These are phyloP conservation scores for Myiotriccus ornatus DNA, from an alignment of 2,797 vertebrate species.

Conservation along the genomic window DNA sequence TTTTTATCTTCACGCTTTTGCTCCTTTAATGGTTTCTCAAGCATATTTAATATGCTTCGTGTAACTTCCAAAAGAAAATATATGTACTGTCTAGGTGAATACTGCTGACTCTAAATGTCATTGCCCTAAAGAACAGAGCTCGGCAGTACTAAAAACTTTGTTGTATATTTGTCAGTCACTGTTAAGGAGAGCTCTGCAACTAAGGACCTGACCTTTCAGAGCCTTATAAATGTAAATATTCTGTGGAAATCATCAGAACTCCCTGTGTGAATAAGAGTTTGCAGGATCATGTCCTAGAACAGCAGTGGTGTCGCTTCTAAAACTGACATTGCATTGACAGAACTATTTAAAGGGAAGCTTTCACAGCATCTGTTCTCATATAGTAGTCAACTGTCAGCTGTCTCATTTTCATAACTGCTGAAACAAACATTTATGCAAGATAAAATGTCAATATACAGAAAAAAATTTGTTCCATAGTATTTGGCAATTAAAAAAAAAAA, in stretches of 20 bases:
- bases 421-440: slow-evolving; percentile 25
- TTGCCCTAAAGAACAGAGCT: neutral
- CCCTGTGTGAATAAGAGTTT: neutral
- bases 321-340: slow-evolving; percentile 42
- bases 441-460: neutral
- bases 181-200: neutral
- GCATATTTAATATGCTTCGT: neutral
- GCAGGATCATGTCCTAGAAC: neutral
- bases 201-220: neutral
- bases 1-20: rapidly evolving
- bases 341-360: slow-evolving; percentile 47
- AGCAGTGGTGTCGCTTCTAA: slow-evolving; percentile 16
- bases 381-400: slow-evolving; percentile 50
- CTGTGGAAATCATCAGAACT: neutral
- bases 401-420: slow-evolving; percentile 59
- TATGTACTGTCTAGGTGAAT: neutral
- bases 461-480: neutral
- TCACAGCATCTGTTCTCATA: slow-evolving; percentile 39
- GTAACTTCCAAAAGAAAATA: neutral
- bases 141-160: neutral
- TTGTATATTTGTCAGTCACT: neutral
- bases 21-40: neutral
- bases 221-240: neutral
- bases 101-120: neutral
- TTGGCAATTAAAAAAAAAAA: neutral